phyloP scores from a whole-genome alignment of 1,140 invertebrate genomes.

The Sweltsa coloradensis region DNA sequence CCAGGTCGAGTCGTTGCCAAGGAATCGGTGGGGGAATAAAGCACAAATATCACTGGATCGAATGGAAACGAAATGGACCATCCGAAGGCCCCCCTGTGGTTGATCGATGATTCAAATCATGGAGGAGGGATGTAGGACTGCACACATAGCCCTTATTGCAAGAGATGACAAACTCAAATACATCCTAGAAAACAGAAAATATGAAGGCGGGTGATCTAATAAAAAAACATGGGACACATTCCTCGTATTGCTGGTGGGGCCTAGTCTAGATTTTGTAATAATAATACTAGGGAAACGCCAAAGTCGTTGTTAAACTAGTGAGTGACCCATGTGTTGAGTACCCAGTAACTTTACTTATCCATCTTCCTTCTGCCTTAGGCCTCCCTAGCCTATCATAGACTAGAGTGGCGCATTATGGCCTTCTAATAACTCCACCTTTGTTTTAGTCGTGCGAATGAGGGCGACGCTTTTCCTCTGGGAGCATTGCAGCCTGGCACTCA shows the following conservation, averaged over 20 bases:
- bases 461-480: conserved; percentile 90
- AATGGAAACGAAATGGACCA: conserved; percentile 67
- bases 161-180: conserved; percentile 66
- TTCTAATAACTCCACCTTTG: not conserved
- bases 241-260: conserved; percentile 66
- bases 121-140: conserved; percentile 64
- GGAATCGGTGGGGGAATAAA: conserved; percentile 88
- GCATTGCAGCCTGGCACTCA: conserved; percentile 74
- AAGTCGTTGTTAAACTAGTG: too few species aligned
- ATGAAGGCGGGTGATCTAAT: conserved; percentile 92
- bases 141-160: conserved; percentile 71
- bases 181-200: conserved; percentile 78
- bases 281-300: too few species aligned
- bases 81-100: conserved; percentile 46
- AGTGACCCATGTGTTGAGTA: too few species aligned
- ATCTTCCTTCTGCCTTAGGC: not conserved
- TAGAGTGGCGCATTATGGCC: too few species aligned
- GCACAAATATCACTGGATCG: conserved; percentile 86
- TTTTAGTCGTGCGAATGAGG: conserved; percentile 74
- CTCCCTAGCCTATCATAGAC: not conserved
- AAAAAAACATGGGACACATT: conserved; percentile 66
- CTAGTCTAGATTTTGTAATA: not conserved
- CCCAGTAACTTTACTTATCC: not conserved
- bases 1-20: conserved; percentile 69
- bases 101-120: conserved; percentile 50